These are phyloP conservation scores for Oreotragus oreotragus DNA, from an alignment of 2,113 vertebrate genomes.

Conservation along the genomic window DNA sequence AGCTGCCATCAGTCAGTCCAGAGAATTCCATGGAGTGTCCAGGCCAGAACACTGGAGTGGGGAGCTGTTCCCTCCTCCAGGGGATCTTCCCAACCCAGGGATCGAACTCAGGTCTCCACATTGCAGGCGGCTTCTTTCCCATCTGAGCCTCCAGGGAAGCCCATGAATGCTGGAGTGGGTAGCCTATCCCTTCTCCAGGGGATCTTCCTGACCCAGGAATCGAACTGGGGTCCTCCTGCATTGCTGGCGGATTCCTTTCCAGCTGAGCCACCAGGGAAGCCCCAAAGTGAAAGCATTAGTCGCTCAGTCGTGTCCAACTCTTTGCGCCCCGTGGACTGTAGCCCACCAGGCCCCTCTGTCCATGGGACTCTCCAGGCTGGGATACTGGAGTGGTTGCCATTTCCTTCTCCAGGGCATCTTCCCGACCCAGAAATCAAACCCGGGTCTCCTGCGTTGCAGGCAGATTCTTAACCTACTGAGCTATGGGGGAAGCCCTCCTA, in stretches of 20 bases:
- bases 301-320: accelerated
- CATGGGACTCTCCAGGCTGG: not conserved
- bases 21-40: not conserved
- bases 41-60: not conserved
- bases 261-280: not conserved
- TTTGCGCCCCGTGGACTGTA: not conserved
- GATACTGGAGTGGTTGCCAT: not conserved
- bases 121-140: not conserved
- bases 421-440: not conserved
- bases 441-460: accelerated
- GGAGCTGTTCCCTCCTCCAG: not conserved
- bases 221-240: not conserved
- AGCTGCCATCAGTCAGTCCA: not conserved
- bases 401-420: not conserved
- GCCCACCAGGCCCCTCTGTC: not conserved
- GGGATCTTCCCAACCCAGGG: not conserved
- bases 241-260: accelerated
- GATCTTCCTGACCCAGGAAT: not conserved
- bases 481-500: not conserved
- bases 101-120: not conserved
- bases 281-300: not conserved
- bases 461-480: not conserved
- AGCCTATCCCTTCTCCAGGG: not conserved
- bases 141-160: not conserved
- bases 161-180: not conserved